These are phyloP conservation scores for Lepidocyrtinus sp. DNA, from an alignment of 2,888 invertebrate species.

Conservation along the genomic window DNA sequence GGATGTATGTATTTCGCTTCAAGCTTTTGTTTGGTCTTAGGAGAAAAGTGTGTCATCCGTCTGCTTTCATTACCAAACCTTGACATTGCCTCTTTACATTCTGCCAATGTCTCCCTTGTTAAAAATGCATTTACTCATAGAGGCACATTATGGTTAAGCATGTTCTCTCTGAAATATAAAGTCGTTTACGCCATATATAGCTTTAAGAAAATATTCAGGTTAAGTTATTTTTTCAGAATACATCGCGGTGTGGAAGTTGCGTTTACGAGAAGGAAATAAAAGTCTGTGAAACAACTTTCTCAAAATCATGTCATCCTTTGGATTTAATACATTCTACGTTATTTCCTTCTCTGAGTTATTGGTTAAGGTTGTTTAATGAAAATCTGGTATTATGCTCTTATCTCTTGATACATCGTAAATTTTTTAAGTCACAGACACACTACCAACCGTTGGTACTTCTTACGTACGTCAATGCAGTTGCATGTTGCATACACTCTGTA, in stretches of 20 bases:
- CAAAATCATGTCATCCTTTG: constrained; percentile 51
- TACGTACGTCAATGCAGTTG: no score
- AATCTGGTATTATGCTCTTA: no score
- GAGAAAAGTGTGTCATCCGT: constrained; percentile 51
- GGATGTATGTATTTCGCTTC: background rate
- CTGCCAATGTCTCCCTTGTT: constrained; percentile 27
- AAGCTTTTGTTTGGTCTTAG: background rate
- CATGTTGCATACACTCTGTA: background rate
- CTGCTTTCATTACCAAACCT: constrained; percentile 59
- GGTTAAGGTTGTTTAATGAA: no score
- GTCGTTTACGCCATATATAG: background rate
- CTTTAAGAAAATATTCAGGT: constrained; percentile 40
- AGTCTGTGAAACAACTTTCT: constrained; percentile 58
- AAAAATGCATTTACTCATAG: no score
- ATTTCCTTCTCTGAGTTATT: no score
- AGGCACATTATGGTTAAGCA: no score
- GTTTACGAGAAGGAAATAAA: background rate
- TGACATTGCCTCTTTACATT: constrained; percentile 50
- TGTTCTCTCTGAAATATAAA: no score
- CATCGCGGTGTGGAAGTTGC: no score
- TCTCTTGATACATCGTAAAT: no score
- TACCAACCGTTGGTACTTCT: no score
- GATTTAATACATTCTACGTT: no score
- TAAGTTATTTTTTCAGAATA: constrained; percentile 43
- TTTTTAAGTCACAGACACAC: no score